Base-by-base conservation (phyloP, 2,888 invertebrate genomes). In the Acronicta aceris region DNA sequence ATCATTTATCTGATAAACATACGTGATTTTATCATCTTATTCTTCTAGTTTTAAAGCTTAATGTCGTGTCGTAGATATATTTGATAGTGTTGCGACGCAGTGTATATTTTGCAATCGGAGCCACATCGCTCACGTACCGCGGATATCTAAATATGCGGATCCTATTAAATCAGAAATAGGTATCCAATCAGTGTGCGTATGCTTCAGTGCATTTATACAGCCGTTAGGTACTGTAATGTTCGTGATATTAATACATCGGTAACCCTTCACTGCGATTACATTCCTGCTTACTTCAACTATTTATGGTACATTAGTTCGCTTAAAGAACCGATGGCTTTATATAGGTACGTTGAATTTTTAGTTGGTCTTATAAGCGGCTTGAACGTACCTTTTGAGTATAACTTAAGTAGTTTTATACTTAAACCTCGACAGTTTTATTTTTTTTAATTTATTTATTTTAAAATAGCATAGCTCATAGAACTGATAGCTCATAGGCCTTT, bases 131-230 rank as follows among this genome's bases (percentile, higher is more conserved):
- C 51, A 66, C 79, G 68, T 78, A 78, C 74, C 78, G 72, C 76
- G 80, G 79, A 85, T 88, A 89, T 88, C 87, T 78, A 79, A 79
- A 79, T 79, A 78, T 74, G 79, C 79, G 79, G 69, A 78, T 79
- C 79, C 74, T 87, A 88, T 88, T 87, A 89, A 88, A 89, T 85
- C 89, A 86, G 84, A 90, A 91, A 91, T 90, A 91, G 87, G 83
- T 83, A 90, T 89, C 89, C 89, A 91, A 91, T 91, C 91, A 91
- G 85, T 82, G 83, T 41, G 62, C 72, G 65, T 76, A 87, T 81
- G 88, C 85, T 85, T 83, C 82, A 79, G 27, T 76, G 76, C 71
- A 52, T 90, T 89, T 88, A 89, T 84, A 82, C 80, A 82, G 84
- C 82, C 86, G 83, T 87, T 86, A 84, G 80, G 79, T 72, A 63